Base-by-base conservation (phyloP, 2,113 vertebrate species). In the Albula goreensis region DNA sequence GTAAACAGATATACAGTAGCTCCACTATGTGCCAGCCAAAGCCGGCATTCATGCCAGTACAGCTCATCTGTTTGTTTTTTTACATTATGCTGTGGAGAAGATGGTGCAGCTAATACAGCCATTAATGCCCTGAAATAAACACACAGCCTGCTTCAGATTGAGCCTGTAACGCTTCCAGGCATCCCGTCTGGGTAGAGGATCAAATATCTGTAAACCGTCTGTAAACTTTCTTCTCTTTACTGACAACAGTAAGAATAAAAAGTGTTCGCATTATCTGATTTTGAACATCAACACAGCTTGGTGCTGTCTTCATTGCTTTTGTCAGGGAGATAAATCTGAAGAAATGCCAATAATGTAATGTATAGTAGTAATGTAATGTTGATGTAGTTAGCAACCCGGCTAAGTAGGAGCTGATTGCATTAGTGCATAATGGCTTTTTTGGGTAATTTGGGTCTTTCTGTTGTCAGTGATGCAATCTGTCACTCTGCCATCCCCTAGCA, bases 401-500 rank as follows among this genome's bases (percentile, higher is more conserved):
- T 66, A 5, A 7, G 17, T 19, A 15, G 11, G 56, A 60, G 17
- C 56, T 41, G 12, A 56, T 56, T 12, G 12, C 57, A 60, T 11
- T 15, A 12, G 12, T 60, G 57, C 17, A 12, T 19, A 22, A 19
- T 66, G 31, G 31, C 60, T 66, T 66, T 66, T 15, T 19, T 66
- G 3, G 19, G 60, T 19, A 66, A 4, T 19, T 19, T 3, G 3
- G 17, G 66, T 12, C 77, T 78, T 41, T n/a, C 70, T 79, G 17
- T 51, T 74, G 1, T 74, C 70, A 74, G 10, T 31, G n/a, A 31
- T 31, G 50, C 19, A 0, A 31, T 13, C 17, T n/a, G 1, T 41
- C 31, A 41, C 31, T 53, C 5, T 77, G 25, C 1, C 15, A 15
- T 48, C 79, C 15, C 63, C 88, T 92, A 99, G 98, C 98, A 99